Evolutionary conservation across 2,888 invertebrate genomes (phyloP), one percentile per base, ranked within the genome.

Genomic region (Steinernema hermaphroditum): DNA sequence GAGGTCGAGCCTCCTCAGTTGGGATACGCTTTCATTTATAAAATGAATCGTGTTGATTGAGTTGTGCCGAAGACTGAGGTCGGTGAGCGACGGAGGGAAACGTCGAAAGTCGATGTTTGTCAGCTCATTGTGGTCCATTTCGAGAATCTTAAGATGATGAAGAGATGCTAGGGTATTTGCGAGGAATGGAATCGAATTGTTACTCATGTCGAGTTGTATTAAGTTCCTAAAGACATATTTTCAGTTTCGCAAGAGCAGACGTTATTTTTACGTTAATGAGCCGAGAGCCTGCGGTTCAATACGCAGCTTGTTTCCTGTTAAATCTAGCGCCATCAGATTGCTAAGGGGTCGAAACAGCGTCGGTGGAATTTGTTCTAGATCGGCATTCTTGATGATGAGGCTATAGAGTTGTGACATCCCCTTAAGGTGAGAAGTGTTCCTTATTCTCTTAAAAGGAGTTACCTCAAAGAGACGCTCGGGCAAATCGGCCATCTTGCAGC

Each of bases 311-410:
- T 81, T 82, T 46, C 81, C 81, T 19, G 81, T 77, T 12, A 82
- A 54, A 68, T 81, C 82, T 29, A 82, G 73, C 0, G 82, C 81
- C 81, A 82, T 82, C 70, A 82, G 68, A 69, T 81, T 82, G 22
- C 78, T 81, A 44, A 78, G 57, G 75, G 81, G 76, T 1, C 74
- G 74, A 62, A 82, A 82, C 0, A 81, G 69, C 9, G 76, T 78
- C 46, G 69, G 70, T 1, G 82, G 81, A 41, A 82, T 74, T 19
- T 81, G 80, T 12, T 73, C 75, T 16, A 82, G 71, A 0, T 75
- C 76, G 1, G 81, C 81, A 68, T 81, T 81, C 69, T 78, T 80
- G 9, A 82, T 50, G 27, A 82, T 79, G 19, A 82, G 73, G 8
- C 79, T 80, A 70, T 81, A 81, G 19, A 82, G 75, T 74, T 81